Evolutionary conservation across 2,888 invertebrate species (phyloP).

Genomic region (Amiota communis): DNA sequence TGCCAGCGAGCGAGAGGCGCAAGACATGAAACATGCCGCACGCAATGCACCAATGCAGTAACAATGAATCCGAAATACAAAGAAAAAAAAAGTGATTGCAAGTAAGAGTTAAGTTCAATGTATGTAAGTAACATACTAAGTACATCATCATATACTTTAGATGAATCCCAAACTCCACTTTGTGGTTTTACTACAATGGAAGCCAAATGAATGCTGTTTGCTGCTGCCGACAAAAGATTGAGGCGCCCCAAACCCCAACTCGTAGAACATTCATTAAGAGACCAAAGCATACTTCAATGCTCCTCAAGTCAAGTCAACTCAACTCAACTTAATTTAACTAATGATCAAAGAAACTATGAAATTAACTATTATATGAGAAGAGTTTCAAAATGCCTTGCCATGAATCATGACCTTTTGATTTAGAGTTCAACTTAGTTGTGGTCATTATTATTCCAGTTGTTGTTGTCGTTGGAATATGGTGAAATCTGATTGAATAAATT

Average conservation of each 20-base stretch:
- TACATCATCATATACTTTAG: no score
- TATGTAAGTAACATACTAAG: no score
- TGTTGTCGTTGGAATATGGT: neutral
- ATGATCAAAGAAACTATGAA: neutral
- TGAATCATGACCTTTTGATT: no score
- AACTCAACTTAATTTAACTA: neutral
- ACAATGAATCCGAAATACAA: no score
- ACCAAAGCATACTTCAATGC: no score
- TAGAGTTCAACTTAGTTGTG: neutral
- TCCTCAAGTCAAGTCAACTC: neutral
- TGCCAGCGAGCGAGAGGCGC: constrained; percentile 45
- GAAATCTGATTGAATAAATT: constrained; percentile 1
- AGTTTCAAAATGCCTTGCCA: no score
- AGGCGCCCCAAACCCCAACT: neutral
- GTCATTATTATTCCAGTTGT: neutral
- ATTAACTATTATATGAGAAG: no score
- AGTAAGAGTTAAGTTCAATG: no score
- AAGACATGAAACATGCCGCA: constrained; percentile 64
- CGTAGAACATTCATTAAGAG: no score
- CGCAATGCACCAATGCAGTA: constrained; percentile 39
- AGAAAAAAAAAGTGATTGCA: no score
- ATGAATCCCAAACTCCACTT: neutral
- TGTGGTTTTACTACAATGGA: constrained; percentile 7
- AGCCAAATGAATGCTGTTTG: constrained; percentile 6
- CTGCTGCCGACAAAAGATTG: neutral